Evolutionary conservation across 2,888 invertebrate species (phyloP), one percentile per base, ranked within the genome.

Genomic region (Hyppa rectilinea): DNA sequence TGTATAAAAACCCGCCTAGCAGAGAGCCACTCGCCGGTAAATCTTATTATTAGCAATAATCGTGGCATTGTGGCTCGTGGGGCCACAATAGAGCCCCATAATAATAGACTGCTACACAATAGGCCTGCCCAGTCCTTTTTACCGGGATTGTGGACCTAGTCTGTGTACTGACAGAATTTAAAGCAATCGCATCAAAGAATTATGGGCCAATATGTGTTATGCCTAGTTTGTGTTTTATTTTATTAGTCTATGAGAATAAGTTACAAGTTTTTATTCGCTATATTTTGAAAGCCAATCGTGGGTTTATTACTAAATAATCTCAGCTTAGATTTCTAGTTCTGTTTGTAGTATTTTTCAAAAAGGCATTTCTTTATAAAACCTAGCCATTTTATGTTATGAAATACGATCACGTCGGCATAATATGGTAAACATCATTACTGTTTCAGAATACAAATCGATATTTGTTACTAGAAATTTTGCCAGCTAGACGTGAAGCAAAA

Each of bases 11-110:
- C 53, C 49, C 70, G 43, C 52, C 53, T 40, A 65, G 69, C 55
- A 20, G 67, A 55, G 71, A 73, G 69, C 66, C 80, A 75, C 75
- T 79, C 76, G 80, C 68, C 83, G 71, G 77, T 82, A 86, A 88
- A 89, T 90, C 86, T 88, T 88, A 88, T 89, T 90, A 91, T 89
- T 88, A 88, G 85, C 85, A 87, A 88, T 90, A 91, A 91, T 88
- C 87, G 89, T 73, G 72, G 86, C 84, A 89, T 91, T 92, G 89
- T 91, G 82, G 53, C 73, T 71, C 71, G 75, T 58, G 43, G 36
- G 64, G 66, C 75, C 83, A 88, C 90, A 90, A 92, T 88, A 85
- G 84, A 50, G 23, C 36, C 71, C 78, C 73, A 80, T 81, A 80
- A 86, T 90, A 89, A 90, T 88, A 83, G 85, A 85, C 82, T 82